Base-by-base conservation (phyloP, 2,113 vertebrate genomes). In the Trichomycterus rosablanca region DNA sequence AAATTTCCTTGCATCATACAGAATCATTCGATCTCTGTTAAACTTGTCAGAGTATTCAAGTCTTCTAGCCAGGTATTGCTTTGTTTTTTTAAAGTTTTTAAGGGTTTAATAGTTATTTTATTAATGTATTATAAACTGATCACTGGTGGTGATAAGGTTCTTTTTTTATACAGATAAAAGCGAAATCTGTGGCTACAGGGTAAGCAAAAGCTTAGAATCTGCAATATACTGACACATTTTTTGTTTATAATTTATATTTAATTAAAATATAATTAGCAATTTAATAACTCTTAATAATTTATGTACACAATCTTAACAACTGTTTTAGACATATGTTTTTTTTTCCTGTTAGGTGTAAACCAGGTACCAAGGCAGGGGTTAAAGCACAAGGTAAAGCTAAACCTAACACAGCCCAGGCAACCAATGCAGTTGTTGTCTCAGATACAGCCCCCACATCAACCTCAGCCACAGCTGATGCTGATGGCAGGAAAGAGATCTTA, bases 1-100 rank as follows among this genome's bases (percentile, higher is more conserved):
- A 76, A 78, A 64, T 57, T 61, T 53, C 77, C 69, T 9, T 78
- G 72, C 42, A 63, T 66, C 9, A 44, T 78, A 55, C 74, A 74
- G 54, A 73, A 74, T 56, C 68, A 63, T 50, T 15, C 54, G 5
- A 67, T 78, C 10, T 44, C 11, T 1, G 76, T 78, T 23, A 61
- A 34, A 15, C 18, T 74, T 10, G 49, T 48, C n/a, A 74, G 44
- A 60, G 61, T 70, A 30, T 24, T 55, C n/a, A 76, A 72, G 35
- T 42, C 15, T 20, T 1, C 16, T 39, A 58, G 74, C 1, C 62
- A 70, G 68, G 69, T 70, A 66, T 44, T 62, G 1, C 50, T 45
- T 1, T 19, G 5, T 11, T 23, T 34, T 18, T 48, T 18, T 7
- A 28, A n/a, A 9, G 18, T 30, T 20, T 49, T 8, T 12, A 2